These are phyloP conservation scores for Schizopygopsis malacanthus DNA, from an alignment of 2,797 vertebrate species.

Conservation along the genomic window DNA sequence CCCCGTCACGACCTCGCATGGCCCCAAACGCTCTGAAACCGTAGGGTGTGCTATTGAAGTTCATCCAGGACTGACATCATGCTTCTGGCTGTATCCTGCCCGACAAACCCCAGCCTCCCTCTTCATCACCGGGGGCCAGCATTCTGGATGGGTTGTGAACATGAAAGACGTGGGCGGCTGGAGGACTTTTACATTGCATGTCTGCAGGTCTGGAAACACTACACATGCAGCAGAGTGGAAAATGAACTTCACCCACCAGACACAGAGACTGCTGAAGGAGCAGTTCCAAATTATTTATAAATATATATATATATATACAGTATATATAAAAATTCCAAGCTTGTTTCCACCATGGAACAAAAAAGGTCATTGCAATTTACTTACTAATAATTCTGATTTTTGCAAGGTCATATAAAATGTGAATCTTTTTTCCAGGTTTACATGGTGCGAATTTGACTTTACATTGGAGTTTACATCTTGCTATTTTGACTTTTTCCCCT, in stretches of 20 bases:
- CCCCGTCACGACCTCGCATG: background rate
- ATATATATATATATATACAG: background rate
- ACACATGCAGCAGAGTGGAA: background rate
- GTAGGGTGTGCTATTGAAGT: conserved; percentile 32
- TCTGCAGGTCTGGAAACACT: conserved; percentile 17
- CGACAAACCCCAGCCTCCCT: conserved; percentile 16
- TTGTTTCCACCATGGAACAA: background rate
- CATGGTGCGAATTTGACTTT: background rate
- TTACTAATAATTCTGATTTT: background rate
- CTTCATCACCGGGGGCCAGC: conserved; percentile 4
- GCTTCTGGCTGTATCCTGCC: background rate
- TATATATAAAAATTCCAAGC: background rate
- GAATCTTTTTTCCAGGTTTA: background rate
- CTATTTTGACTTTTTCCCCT: background rate
- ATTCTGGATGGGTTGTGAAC: background rate
- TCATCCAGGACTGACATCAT: conserved; percentile 45
- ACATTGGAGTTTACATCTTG: background rate
- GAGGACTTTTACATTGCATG: background rate
- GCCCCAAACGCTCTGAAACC: background rate
- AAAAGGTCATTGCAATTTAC: background rate
- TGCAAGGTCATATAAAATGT: background rate
- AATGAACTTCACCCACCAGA: background rate
- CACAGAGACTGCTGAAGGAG: background rate
- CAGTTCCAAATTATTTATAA: background rate
- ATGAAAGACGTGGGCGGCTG: background rate